Evolutionary conservation across 2,113 vertebrate genomes (phyloP).

Genomic region (Maccullochella peelii): DNA sequence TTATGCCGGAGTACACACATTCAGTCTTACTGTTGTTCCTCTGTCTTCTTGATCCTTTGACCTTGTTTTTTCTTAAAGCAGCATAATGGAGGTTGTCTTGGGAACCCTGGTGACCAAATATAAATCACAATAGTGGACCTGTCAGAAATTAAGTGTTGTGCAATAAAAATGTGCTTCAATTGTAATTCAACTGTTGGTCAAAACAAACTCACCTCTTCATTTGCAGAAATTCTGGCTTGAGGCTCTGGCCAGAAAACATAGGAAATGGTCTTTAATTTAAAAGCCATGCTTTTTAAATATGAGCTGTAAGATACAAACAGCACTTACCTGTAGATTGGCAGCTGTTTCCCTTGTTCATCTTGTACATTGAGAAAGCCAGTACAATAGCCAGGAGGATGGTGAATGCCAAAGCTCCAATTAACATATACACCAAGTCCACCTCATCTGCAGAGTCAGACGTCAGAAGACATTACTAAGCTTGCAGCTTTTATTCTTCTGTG

Average conservation of each 20-base stretch:
- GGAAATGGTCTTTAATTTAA: background rate
- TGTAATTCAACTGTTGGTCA: too few species aligned
- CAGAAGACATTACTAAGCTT: background rate
- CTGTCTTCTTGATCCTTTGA: background rate
- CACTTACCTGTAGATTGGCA: constrained; percentile 23
- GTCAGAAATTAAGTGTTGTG: too few species aligned
- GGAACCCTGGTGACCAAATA: background rate
- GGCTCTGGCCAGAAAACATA: background rate
- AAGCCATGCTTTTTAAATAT: accelerated
- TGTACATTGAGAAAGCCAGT: constrained; percentile 2
- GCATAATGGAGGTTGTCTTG: constrained; percentile 27
- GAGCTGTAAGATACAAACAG: background rate
- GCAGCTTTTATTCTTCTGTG: background rate
- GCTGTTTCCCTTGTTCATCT: constrained; percentile 12
- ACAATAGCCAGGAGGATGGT: constrained; percentile 27
- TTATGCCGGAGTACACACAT: constrained; percentile 32
- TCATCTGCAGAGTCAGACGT: constrained; percentile 21
- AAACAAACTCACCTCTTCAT: background rate
- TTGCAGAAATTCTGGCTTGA: background rate
- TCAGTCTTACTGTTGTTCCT: background rate
- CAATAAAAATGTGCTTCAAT: too few species aligned
- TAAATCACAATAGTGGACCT: too few species aligned
- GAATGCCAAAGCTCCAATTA: constrained; percentile 38
- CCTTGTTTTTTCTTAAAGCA: background rate
- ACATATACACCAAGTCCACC: constrained; percentile 9